phyloP scores from a whole-genome alignment of 2,797 vertebrate genomes.

The Danio albolineatus region DNA sequence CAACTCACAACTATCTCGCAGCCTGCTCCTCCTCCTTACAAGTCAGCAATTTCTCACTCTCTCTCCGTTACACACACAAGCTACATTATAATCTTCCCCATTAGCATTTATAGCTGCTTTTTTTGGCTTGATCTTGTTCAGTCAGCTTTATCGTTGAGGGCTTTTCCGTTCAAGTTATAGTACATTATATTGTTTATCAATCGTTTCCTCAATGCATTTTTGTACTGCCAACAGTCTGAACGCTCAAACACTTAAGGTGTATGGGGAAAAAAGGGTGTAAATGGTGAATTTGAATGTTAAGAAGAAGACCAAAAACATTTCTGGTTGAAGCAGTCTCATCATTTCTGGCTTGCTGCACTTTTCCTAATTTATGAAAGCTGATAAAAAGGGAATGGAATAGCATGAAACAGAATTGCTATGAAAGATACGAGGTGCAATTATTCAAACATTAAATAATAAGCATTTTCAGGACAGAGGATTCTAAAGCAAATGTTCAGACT shows the following conservation, averaged over 20 bases:
- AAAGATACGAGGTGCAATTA: neutral
- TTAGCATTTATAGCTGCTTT: constrained; percentile 15
- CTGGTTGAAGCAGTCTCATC: constrained; percentile 48
- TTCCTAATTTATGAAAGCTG: neutral
- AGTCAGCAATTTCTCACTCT: constrained; percentile 51
- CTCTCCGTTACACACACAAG: constrained; percentile 25
- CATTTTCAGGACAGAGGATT: neutral
- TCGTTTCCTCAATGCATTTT: neutral
- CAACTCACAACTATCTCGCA: constrained; percentile 5
- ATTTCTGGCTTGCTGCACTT: constrained; percentile 34
- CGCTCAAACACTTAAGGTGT: neutral
- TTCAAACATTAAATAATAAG: neutral
- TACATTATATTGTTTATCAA: neutral
- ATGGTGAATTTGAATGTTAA: neutral
- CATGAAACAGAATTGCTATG: constrained; percentile 16
- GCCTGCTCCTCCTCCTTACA: neutral
- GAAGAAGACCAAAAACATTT: neutral
- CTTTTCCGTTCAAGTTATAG: neutral
- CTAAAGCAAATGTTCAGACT: neutral
- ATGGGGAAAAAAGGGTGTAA: neutral
- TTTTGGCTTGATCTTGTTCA: neutral
- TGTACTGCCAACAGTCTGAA: neutral
- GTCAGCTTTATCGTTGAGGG: neutral
- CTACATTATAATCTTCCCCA: neutral
- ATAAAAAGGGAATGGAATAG: neutral